Base-by-base conservation (phyloP, 2,113 vertebrate species). In the Chaetodon auriga region DNA sequence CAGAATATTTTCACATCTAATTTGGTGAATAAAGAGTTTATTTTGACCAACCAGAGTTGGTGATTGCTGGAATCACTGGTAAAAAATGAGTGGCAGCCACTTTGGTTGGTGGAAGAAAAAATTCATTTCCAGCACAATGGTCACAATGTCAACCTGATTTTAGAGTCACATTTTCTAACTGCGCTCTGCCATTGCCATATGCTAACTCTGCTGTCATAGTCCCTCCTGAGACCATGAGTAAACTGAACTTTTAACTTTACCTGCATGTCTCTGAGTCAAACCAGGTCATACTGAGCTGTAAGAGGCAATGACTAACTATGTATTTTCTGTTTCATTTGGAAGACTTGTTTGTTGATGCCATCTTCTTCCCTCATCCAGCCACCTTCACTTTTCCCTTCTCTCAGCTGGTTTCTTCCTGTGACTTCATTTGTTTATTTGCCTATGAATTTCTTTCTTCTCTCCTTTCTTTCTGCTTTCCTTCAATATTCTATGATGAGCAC, bases 401-500 rank as follows among this genome's bases (percentile, higher is more conserved):
- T 63, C 10, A 25, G 7, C 10, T 16, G 41, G 21, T 46, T 18
- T 46, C 13, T 25, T 65, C 7, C n/a, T 25, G 13, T 16, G 14
- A 43, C 12, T 45, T 30, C 10, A 43, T 66, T 45, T 35, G 23
- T 58, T 36, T n/a, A 62, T 64, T 71, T 48, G 2, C 25, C 25
- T 54, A 23, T 62, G 74, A 43, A 83, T 64, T 65, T 77, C 43
- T 36, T 11, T 23, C 30, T 21, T 35, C 13, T 25, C 85, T 70
- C 23, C 51, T 43, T 48, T 11, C 58, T 25, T 38, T 13, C 38
- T 61, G 38, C 48, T 55, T 70, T 61, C 21, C 7, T 57, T 18
- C n/a, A 75, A 38, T 51, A 75, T 69, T 68, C 63, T 76, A 68
- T 62, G 57, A 89, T 85, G 87, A 82, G 81, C 90, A 86, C 75